A percentile compares a stretch with the other conserved stretches of the same genome.
Evolutionary conservation across 2,113 vertebrate species (phyloP).

Genomic region (Alligator sinensis): DNA sequence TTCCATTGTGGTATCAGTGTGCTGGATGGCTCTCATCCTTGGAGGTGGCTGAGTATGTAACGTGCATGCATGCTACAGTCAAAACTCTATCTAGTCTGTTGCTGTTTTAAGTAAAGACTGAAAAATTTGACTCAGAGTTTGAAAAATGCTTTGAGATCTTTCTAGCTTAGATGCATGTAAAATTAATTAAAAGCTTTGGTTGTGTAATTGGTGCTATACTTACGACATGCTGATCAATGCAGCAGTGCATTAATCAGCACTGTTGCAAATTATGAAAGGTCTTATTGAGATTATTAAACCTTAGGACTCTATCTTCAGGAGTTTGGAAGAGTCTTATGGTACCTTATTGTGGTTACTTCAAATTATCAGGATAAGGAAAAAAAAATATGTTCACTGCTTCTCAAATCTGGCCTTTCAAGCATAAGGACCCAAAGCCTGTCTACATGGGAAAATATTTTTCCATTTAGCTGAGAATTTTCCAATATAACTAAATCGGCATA

Average conservation of each 20-base stretch:
- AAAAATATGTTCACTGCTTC: not conserved
- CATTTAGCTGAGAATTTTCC: not conserved
- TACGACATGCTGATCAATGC: not conserved
- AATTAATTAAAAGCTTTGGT: not conserved
- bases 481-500: not conserved
- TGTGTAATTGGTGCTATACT: not conserved
- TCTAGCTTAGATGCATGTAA: not conserved
- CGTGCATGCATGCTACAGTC: fast-evolving
- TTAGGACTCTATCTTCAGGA: not conserved
- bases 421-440: not conserved
- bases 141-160: not conserved
- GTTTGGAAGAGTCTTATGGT: not conserved
- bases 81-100: not conserved
- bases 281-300: not conserved
- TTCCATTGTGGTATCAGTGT: not conserved
- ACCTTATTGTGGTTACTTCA: not conserved
- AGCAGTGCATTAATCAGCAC: not conserved
- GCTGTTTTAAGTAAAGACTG: not conserved
- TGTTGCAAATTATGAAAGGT: not conserved
- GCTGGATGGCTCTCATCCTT: not conserved
- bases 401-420: not conserved
- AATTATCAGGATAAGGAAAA: not conserved
- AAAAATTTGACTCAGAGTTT: not conserved
- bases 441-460: not conserved
- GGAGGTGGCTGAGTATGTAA: not conserved